A percentile compares a stretch with the other conserved stretches of the same genome.
Evolutionary conservation across 2,113 vertebrate species (phyloP).

Genomic region (Stigmatopora nigra): DNA sequence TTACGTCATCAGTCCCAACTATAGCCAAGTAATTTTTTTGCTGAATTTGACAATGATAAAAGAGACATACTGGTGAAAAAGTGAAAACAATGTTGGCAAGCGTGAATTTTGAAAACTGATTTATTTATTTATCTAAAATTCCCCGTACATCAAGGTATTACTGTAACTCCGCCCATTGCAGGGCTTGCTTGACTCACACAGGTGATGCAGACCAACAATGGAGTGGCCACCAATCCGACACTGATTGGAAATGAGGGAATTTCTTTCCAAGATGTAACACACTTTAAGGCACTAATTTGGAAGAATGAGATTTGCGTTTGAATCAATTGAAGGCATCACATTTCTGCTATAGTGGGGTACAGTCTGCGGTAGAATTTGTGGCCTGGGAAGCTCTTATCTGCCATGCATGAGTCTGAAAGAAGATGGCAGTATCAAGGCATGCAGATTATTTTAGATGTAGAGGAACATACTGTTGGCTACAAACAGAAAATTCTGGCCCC

Average conservation of each 20-base stretch:
- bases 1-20: constrained; percentile 3
- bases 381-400: not conserved
- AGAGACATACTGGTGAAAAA: not conserved
- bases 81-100: not conserved
- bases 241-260: constrained; percentile 47
- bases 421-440: constrained; percentile 10
- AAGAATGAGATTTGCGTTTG: constrained; percentile 30
- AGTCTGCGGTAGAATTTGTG: not conserved
- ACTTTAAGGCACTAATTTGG: constrained; percentile 53
- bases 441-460: constrained; percentile 44
- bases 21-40: not conserved
- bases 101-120: no score
- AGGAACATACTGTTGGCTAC: constrained; percentile 54
- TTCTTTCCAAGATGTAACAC: constrained; percentile 53
- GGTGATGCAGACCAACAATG: constrained; percentile 53
- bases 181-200: constrained; percentile 20
- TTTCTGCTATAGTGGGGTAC: not conserved
- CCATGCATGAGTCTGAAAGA: not conserved
- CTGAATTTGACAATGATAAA: constrained; percentile 7
- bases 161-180: constrained; percentile 19
- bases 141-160: no score
- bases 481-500: constrained; percentile 60
- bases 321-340: not conserved
- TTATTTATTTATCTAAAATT: no score
- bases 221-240: constrained; percentile 40